Percentiles rank a stretch among this genome's conserved stretches.
phyloP scores from a whole-genome alignment of 2,888 invertebrate species.

The Lamproptera curius region DNA sequence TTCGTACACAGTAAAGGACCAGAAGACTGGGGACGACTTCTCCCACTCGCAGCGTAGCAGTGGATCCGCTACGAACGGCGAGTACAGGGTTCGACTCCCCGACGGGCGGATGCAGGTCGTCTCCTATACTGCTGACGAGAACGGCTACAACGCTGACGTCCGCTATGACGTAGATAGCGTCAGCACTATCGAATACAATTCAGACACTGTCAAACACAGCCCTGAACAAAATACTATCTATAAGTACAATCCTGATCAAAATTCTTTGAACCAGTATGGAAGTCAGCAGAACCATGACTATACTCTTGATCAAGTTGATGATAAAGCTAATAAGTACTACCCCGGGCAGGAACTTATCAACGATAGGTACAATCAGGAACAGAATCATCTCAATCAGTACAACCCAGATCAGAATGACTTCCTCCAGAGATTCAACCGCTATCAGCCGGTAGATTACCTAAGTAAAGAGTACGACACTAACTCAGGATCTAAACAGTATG shows the following conservation, averaged over 20 bases:
- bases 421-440: background rate
- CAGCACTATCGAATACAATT: conserved; percentile 31
- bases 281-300: no score
- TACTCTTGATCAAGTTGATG: no score
- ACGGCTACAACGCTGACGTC: conserved; percentile 82
- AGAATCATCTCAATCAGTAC: background rate
- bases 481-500: conserved; percentile 49
- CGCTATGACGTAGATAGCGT: conserved; percentile 69
- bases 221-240: background rate
- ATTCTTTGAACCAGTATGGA: background rate
- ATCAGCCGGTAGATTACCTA: conserved; percentile 33
- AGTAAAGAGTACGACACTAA: conserved; percentile 32
- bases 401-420: background rate
- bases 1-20: conserved; percentile 81
- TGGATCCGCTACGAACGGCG: conserved; percentile 81
- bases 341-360: no score
- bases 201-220: background rate
- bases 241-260: background rate
- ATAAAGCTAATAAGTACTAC: no score
- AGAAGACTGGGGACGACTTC: conserved; percentile 81
- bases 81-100: conserved; percentile 82
- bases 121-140: conserved; percentile 82
- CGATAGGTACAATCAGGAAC: no score
- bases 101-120: conserved; percentile 82
- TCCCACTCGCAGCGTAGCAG: conserved; percentile 81